These are phyloP conservation scores for Erebia ligea DNA, from an alignment of 2,888 invertebrate genomes.

Conservation along the genomic window DNA sequence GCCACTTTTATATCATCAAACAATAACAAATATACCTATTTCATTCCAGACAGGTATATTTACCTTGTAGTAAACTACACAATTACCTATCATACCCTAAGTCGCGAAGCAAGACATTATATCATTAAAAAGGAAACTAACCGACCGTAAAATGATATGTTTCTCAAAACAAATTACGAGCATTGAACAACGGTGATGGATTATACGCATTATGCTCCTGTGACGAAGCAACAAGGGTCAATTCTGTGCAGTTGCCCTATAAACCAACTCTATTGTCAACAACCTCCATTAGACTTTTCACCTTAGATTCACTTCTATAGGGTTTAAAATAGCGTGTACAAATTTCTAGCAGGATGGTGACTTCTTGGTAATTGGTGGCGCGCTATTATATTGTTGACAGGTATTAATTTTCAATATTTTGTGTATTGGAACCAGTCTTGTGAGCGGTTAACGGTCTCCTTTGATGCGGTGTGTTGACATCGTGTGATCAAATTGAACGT, in stretches of 20 bases:
- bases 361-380: constrained; percentile 29
- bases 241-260: constrained; percentile 42
- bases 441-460: constrained; percentile 25
- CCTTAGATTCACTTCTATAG: neutral
- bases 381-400: constrained; percentile 47
- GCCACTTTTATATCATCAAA: neutral
- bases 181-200: constrained; percentile 56
- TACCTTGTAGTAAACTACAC: neutral
- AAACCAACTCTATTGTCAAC: constrained; percentile 19
- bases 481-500: constrained; percentile 13
- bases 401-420: constrained; percentile 56
- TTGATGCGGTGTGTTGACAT: constrained; percentile 13
- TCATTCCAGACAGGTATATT: neutral
- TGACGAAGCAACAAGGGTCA: constrained; percentile 47
- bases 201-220: constrained; percentile 51
- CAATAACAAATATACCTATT: neutral
- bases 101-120: constrained; percentile 44
- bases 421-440: constrained; percentile 34
- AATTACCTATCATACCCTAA: constrained; percentile 9
- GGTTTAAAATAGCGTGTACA: constrained; percentile 3
- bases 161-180: constrained; percentile 61
- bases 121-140: constrained; percentile 41
- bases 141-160: constrained; percentile 61
- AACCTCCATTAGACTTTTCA: constrained; percentile 3
- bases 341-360: constrained; percentile 27